Percentiles rank a stretch among this genome's conserved stretches.
phyloP scores from a whole-genome alignment of 2,797 vertebrate species.

The Enteromius viviparus region DNA sequence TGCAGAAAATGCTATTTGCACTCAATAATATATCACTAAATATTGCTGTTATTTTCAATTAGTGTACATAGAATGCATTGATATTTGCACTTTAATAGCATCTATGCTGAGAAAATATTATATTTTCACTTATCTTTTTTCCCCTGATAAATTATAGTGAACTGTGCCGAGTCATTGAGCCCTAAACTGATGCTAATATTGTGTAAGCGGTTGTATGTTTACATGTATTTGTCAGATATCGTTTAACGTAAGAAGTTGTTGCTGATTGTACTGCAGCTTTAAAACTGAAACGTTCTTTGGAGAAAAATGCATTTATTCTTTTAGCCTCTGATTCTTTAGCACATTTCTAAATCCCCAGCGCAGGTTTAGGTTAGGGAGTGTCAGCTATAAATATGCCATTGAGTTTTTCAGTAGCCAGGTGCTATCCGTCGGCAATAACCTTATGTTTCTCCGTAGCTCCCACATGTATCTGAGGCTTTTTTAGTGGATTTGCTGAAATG shows the following conservation, averaged over 20 bases:
- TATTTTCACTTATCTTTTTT: too few relatives aligned
- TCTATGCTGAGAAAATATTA: too few relatives aligned
- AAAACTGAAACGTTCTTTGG: neutral
- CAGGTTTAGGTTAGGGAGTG: constrained; percentile 1
- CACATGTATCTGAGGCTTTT: neutral
- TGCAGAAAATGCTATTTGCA: too few relatives aligned
- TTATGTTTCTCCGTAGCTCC: neutral
- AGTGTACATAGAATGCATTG: too few relatives aligned
- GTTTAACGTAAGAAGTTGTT: neutral
- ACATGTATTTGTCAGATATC: neutral
- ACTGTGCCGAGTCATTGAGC: neutral
- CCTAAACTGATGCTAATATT: neutral
- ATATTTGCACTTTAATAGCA: too few relatives aligned
- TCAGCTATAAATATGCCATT: constrained; percentile 18
- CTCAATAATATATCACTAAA: too few relatives aligned
- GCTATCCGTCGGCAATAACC: neutral
- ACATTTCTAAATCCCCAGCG: neutral
- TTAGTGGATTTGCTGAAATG: constrained; percentile 2
- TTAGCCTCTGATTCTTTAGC: constrained; percentile 14
- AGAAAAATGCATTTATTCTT: neutral
- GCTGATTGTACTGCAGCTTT: neutral
- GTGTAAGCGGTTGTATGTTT: neutral
- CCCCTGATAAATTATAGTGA: neutral
- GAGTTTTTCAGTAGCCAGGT: neutral
- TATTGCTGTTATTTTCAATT: too few relatives aligned